Conservation (phyloP, 2,888 invertebrate species). For the Strigamia transsilvanica region DNA sequence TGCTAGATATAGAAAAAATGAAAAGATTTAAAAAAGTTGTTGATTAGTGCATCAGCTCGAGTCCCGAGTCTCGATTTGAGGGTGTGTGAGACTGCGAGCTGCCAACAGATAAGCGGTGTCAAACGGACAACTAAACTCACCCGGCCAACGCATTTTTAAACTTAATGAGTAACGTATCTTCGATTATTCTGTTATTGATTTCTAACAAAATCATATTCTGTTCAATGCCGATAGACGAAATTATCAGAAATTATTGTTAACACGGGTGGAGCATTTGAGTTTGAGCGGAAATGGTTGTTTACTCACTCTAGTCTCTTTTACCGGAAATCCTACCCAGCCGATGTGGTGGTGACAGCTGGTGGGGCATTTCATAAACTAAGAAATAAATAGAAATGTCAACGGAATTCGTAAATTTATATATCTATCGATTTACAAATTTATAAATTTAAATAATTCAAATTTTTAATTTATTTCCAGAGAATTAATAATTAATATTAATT, state of each 20-base stretch:
- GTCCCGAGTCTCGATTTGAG: neutral
- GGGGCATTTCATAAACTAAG: too few relatives aligned
- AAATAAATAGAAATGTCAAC: too few relatives aligned
- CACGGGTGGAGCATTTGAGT: constrained; percentile 11
- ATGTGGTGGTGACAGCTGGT: neutral
- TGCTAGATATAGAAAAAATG: constrained; percentile 70
- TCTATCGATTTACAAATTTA: too few relatives aligned
- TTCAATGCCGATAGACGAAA: neutral
- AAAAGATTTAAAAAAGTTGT: too few relatives aligned
- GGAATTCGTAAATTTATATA: too few relatives aligned
- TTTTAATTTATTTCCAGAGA: too few relatives aligned
- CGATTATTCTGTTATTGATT: constrained; percentile 98
- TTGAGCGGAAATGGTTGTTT: constrained; percentile 21
- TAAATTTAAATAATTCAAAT: too few relatives aligned
- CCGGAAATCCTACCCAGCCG: neutral
- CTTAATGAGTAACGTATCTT: constrained; percentile 94
- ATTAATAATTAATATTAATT: too few relatives aligned
- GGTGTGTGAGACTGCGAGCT: neutral
- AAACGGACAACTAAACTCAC: constrained; percentile 72
- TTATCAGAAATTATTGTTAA: neutral
- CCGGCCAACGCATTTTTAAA: constrained; percentile 95
- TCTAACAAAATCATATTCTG: constrained; percentile 90
- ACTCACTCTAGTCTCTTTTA: neutral
- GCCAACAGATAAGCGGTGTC: neutral
- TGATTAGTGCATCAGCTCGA: too few relatives aligned